Evolutionary conservation across 2,797 vertebrate genomes (phyloP).

Genomic region (Poeciliopsis turneri): DNA sequence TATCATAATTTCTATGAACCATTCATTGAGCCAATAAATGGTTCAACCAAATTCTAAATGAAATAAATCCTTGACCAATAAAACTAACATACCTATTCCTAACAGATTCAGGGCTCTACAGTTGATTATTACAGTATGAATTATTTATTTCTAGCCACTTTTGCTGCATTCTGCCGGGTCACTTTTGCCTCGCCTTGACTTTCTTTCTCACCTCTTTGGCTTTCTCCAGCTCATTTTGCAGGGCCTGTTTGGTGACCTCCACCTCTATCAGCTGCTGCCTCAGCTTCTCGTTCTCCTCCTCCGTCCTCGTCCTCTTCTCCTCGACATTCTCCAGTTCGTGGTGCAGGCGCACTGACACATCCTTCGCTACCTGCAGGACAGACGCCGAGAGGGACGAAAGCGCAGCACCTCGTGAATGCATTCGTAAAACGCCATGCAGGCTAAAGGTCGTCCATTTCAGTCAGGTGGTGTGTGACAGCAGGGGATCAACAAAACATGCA

Average conservation of each 20-base stretch:
- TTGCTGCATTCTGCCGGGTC: not conserved
- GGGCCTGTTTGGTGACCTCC: constrained; percentile 93
- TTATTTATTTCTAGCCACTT: not conserved
- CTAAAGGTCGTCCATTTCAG: not conserved
- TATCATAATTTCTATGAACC: too few relatives aligned
- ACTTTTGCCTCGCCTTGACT: not conserved
- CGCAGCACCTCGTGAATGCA: not conserved
- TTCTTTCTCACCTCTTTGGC: constrained; percentile 89
- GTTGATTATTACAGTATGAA: not conserved
- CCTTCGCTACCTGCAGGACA: constrained; percentile 90
- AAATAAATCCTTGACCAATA: too few relatives aligned
- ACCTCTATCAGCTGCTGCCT: constrained; percentile 96
- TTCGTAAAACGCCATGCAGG: too few relatives aligned
- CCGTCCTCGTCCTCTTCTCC: constrained; percentile 95
- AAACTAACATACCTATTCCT: too few relatives aligned
- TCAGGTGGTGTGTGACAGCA: not conserved
- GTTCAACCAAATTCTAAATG: too few relatives aligned
- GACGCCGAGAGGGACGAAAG: not conserved
- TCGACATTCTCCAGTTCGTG: constrained; percentile 98
- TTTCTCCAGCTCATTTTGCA: constrained; percentile 96
- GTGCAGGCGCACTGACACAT: constrained; percentile 97
- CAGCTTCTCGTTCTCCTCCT: constrained; percentile 97
- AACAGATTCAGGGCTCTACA: too few relatives aligned
- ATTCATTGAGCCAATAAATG: too few relatives aligned
- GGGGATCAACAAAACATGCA: not conserved